A percentile compares a stretch with the other conserved stretches of the same genome.
Evolutionary conservation across 2,888 invertebrate genomes (phyloP).

Genomic region (Meiosimyza decipiens): DNA sequence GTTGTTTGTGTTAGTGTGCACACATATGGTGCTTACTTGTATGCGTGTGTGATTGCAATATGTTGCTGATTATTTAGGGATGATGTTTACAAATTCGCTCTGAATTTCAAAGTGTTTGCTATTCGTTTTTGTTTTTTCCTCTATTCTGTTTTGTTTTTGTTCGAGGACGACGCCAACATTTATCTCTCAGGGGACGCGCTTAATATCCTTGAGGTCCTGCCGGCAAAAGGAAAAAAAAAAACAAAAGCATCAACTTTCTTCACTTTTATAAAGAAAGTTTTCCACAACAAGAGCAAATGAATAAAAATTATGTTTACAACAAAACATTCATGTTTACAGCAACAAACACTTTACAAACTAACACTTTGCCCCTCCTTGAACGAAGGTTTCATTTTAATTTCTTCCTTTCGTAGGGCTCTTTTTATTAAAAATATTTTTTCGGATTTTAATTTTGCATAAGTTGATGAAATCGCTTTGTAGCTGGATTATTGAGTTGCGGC

Average conservation of each 20-base stretch:
- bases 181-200: constrained; percentile 21
- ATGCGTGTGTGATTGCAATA: constrained; percentile 12
- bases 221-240: neutral
- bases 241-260: constrained; percentile 13
- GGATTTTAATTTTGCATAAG: constrained; percentile 13
- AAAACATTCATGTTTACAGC: neutral
- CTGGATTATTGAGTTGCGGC: constrained; percentile 21
- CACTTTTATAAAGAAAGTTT: constrained; percentile 1
- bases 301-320: constrained; percentile 13
- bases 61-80: constrained; percentile 28
- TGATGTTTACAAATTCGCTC: constrained; percentile 25
- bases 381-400: neutral
- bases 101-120: constrained; percentile 21
- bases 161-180: constrained; percentile 26
- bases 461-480: constrained; percentile 19
- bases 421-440: neutral
- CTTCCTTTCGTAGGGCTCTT: neutral
- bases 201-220: neutral
- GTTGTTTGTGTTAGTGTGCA: too few species aligned
- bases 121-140: constrained; percentile 4
- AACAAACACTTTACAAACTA: neutral
- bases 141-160: neutral
- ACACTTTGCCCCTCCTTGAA: neutral
- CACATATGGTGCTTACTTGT: neutral
- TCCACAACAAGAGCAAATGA: neutral